Percentiles rank a stretch among this genome's conserved stretches.
Conservation (phyloP, 2,888 invertebrate species). For the Metellina segmentata region DNA sequence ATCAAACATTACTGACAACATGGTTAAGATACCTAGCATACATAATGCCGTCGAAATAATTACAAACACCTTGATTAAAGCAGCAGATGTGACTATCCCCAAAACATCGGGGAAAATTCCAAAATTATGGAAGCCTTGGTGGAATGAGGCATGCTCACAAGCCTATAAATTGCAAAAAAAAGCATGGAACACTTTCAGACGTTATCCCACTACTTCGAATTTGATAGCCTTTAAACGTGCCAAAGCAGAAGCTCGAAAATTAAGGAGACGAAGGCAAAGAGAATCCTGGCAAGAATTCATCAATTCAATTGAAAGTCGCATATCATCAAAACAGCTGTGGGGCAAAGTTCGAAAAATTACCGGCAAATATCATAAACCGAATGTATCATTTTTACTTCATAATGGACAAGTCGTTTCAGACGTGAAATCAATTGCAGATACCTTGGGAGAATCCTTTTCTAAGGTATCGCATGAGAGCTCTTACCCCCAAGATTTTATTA, state of each 20-base stretch:
- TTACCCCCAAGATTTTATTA: not conserved
- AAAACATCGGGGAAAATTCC: not conserved
- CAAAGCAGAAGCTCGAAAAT: not conserved
- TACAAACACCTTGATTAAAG: not conserved
- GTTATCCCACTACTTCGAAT: not conserved
- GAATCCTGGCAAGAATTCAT: too few species aligned
- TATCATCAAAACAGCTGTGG: too few species aligned
- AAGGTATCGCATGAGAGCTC: not conserved
- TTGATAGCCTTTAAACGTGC: not conserved
- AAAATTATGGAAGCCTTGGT: slow-evolving; percentile 6
- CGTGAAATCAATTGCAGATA: not conserved
- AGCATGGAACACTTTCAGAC: not conserved
- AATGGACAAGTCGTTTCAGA: not conserved
- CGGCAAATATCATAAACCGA: not conserved
- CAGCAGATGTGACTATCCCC: not conserved
- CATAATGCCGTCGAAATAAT: not conserved
- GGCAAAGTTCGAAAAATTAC: not conserved
- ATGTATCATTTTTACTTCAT: not conserved
- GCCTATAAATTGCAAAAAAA: not conserved
- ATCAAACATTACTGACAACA: not conserved
- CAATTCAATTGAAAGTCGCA: too few species aligned
- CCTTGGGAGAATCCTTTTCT: not conserved
- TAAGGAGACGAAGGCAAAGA: not conserved
- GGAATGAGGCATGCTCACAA: not conserved
- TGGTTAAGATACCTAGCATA: not conserved